Conservation (phyloP, 2,113 vertebrate species). For the Pterocles orientalis region DNA sequence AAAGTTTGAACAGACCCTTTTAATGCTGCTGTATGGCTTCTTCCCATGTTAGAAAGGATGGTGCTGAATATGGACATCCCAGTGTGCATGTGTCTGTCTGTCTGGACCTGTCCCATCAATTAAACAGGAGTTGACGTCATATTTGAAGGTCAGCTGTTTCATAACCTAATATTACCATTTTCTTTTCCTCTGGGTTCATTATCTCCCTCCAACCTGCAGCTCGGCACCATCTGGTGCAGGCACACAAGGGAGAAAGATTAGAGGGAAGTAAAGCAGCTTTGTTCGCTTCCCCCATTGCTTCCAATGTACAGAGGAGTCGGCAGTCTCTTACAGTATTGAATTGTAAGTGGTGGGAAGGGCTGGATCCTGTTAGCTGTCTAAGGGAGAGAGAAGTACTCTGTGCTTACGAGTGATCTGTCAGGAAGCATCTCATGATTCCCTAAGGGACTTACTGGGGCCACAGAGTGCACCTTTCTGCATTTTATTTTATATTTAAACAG, state of each 20-base stretch:
- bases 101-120: constrained; percentile 31
- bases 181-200: constrained; percentile 36
- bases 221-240: constrained; percentile 37
- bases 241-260: constrained; percentile 35
- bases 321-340: background rate
- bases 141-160: constrained; percentile 58
- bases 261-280: constrained; percentile 39
- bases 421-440: background rate
- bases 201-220: constrained; percentile 41
- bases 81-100: constrained; percentile 15
- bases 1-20: background rate
- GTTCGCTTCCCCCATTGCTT: background rate
- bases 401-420: background rate
- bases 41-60: background rate
- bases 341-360: background rate
- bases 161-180: background rate
- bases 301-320: background rate
- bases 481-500: background rate
- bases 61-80: constrained; percentile 5
- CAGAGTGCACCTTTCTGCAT: background rate
- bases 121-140: constrained; percentile 16
- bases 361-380: background rate
- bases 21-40: background rate
- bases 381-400: background rate
- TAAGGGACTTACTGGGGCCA: background rate